Evolutionary conservation across 2,113 vertebrate genomes (phyloP).

Genomic region (Piliocolobus tephrosceles): DNA sequence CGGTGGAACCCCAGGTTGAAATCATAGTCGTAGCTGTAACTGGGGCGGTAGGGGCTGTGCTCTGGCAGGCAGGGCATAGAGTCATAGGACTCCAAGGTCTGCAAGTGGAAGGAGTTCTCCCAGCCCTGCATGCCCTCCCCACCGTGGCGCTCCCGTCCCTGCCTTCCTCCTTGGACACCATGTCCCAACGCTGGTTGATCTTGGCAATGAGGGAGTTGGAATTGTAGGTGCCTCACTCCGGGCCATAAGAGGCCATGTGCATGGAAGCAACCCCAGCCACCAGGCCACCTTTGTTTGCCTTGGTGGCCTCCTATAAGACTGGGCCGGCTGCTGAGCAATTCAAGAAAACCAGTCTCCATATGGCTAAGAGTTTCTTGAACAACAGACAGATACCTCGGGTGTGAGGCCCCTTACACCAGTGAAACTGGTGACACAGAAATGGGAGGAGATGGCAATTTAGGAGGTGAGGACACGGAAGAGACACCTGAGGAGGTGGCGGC

Average conservation of each 20-base stretch:
- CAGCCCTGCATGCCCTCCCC: conserved; percentile 79
- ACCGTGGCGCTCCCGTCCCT: conserved; percentile 60
- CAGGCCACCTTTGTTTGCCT: conserved; percentile 63
- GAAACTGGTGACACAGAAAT: too few relatives aligned
- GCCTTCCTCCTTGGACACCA: conserved; percentile 85
- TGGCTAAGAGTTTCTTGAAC: conserved; percentile 87
- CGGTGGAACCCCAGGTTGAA: conserved; percentile 68
- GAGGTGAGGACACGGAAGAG: too few relatives aligned
- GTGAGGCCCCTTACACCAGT: too few relatives aligned
- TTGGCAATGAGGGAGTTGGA: conserved; percentile 87
- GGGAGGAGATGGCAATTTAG: too few relatives aligned
- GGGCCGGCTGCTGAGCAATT: conserved; percentile 85
- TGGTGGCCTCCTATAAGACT: conserved; percentile 80
- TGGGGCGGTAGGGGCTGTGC: conserved; percentile 77
- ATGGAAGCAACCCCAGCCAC: conserved; percentile 40
- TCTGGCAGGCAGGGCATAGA: conserved; percentile 80
- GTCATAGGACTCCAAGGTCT: conserved; percentile 83
- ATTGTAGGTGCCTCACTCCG: conserved; percentile 70
- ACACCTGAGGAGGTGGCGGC: too few relatives aligned
- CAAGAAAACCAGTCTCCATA: conserved; percentile 86
- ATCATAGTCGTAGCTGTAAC: conserved; percentile 80
- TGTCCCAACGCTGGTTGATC: conserved; percentile 87
- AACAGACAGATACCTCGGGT: conserved; percentile 81
- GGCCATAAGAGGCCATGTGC: conserved; percentile 70
- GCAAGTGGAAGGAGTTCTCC: conserved; percentile 85